Evolutionary conservation across 2,888 invertebrate species (phyloP), one percentile per base, ranked within the genome.

Genomic region (Dasysyrphus albostriatus): DNA sequence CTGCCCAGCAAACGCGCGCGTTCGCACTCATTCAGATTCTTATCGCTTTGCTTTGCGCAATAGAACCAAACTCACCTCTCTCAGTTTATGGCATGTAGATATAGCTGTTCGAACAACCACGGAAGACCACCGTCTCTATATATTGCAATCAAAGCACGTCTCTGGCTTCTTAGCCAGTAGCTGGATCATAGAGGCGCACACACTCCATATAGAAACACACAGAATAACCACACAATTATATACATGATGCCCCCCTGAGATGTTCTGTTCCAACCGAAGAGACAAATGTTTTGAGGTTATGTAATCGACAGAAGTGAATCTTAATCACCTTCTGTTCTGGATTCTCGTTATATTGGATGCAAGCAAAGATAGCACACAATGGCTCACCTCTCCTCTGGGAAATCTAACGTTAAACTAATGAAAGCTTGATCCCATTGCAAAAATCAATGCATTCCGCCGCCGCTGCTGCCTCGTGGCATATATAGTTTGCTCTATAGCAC

Each of bases 261-360:
- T 49, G 54, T 51, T 61, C 47, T 34, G 24, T 65, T 54, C 56
- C 29, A 58, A 34, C 37, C 54, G 70, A 67, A 61, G 82, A 85
- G 85, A 85, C 85, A 85, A 85, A 85, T 85, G 85, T 74, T 81
- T 69, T 63, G 47, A 63, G 77, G 82, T 85, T 82, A 85, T 82
- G 81, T 58, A 85, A 85, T 87, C 87, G 87, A 87, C 87, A 79
- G 74, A 87, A 87, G 78, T 74, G 72, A 75, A 87, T 87, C 83
- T 82, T 75, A 87, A 83, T 87, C 87, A 87, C 78, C 82, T 78
- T 70, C 77, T 82, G 85, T 87, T 82, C 85, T 78, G 65, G 58
- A 72, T 69, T 69, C 39, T 49, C 1, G 61, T 56, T 47, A 44
- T 39, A 29, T 19, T 29, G 78, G 74, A 78, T 73, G 67, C 59